Evolutionary conservation across 2,797 vertebrate species (phyloP), one percentile per base, ranked within the genome.

Genomic region (Sebastiscus tertius): DNA sequence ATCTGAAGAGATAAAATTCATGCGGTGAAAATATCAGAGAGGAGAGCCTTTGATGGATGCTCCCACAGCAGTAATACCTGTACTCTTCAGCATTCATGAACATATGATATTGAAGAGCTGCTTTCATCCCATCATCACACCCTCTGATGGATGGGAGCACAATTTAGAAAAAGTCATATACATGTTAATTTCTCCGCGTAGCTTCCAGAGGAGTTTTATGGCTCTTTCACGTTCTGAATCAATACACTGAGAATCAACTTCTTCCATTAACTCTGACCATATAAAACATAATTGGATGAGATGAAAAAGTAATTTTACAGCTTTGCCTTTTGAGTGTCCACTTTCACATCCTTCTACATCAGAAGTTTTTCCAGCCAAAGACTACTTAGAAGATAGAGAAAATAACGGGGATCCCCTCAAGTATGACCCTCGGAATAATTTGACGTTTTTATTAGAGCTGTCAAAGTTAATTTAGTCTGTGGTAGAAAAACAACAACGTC

Each of bases 1-100:
- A 67, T 77, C 49, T 59, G 20, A 56, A 34, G 62, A 65, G 75
- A 84, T 72, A 61, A 70, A 70, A 75, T 54, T 60, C 20, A 46
- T 66, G 68, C 27, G 3, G 55, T n/a, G 22, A 75, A 46, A 46
- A 72, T 33, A 70, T 61, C 8, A 61, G 13, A 61, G 13, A 46
- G 42, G 42, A 46, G 7, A 46, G 42, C 42, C 42, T 46, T 46
- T 46, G 42, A 46, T 46, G 16, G 42, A 46, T 46, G 42, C 42
- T 46, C 13, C 16, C 16, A 46, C 16, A 46, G 42, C 42, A 8
- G 42, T 46, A 46, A 46, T 46, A 46, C 42, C 42, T 46, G 42
- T 18, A 18, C 42, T 46, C 42, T 46, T 46, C 73, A 54, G 65
- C 62, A 67, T 36, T 66, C 73, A 79, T 72, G 49, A 55, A 56